phyloP scores from a whole-genome alignment of 1,140 invertebrate species.

The Pogonomyrmex barbatus region DNA sequence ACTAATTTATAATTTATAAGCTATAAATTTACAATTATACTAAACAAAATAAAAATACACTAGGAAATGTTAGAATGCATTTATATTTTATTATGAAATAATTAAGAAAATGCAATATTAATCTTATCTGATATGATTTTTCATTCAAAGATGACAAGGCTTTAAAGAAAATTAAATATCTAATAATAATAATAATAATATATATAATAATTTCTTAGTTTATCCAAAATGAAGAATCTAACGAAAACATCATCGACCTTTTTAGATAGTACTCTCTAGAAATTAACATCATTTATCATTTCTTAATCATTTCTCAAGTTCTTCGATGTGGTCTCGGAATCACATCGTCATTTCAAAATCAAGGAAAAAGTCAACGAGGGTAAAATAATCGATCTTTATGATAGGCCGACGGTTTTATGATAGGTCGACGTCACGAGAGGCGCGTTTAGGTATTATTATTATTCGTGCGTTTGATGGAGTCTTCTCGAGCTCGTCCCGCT shows the following conservation, averaged over 20 bases:
- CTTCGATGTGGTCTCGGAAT: not conserved
- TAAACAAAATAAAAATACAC: not conserved
- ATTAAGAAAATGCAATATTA: not conserved
- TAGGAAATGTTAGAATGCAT: not conserved
- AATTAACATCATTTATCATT: constrained; percentile 44
- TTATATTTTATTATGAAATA: not conserved
- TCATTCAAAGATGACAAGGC: no score
- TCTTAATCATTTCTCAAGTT: constrained; percentile 45
- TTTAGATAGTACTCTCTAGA: not conserved
- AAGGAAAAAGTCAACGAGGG: constrained; percentile 19
- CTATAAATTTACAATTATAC: not conserved
- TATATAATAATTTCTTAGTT: not conserved
- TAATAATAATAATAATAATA: not conserved
- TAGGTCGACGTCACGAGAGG: constrained; percentile 52
- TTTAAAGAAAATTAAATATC: not conserved
- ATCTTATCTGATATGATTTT: not conserved
- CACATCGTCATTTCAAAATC: constrained; percentile 26
- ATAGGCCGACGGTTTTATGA: constrained; percentile 43
- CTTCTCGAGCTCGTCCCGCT: constrained; percentile 43
- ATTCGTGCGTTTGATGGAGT: constrained; percentile 57
- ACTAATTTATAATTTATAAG: not conserved
- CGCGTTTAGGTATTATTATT: constrained; percentile 60
- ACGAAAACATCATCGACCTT: not conserved
- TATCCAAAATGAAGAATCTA: not conserved
- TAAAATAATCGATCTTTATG: constrained; percentile 52